Evolutionary conservation across 2,888 invertebrate species (phyloP), one percentile per base, ranked within the genome.

Genomic region (Hydropsyche betteni): DNA sequence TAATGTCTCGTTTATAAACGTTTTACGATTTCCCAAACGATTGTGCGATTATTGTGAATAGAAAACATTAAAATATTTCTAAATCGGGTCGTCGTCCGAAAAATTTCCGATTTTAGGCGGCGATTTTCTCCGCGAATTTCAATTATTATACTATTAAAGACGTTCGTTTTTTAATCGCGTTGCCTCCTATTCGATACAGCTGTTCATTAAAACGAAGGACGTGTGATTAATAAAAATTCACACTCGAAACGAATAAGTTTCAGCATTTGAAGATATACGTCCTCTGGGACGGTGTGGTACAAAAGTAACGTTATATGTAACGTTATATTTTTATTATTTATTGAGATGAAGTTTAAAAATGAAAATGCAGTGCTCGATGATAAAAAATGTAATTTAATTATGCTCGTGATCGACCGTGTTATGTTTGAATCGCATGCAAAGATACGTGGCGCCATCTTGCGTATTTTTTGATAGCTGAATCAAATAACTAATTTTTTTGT

Each of bases 151-250:
- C 64, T 8, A 64, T 64, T 36, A 64, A 64, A 10, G 34, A 64
- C 36, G 34, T 64, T 64, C 64, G 36, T n/a, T 36, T 33, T 64
- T 24, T 34, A 55, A 55, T 55, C 10, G 51, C 51, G n/a, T 1
- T 51, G 51, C 51, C 51, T 55, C 55, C 16, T 55, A 55, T 55
- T 55, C 64, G 64, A 64, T 36, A 64, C 64, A 64, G 64, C 64
- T 64, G 64, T 64, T 64, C 64, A 64, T 64, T 64, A 64, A 64
- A 36, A 36, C 64, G 64, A 64, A 64, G 64, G 64, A 64, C 64
- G 64, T 33, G 34, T 5, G 64, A 64, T 36, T 12, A 64, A 64
- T 64, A 33, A 6, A 36, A 64, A 33, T 12, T 34, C 2, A 36
- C 4, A 6, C 36, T 7, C 12, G 36, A 36, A 64, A 64, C 61